These are phyloP conservation scores for Diachrysia chrysitis DNA, from an alignment of 2,888 invertebrate genomes.

Conservation along the genomic window DNA sequence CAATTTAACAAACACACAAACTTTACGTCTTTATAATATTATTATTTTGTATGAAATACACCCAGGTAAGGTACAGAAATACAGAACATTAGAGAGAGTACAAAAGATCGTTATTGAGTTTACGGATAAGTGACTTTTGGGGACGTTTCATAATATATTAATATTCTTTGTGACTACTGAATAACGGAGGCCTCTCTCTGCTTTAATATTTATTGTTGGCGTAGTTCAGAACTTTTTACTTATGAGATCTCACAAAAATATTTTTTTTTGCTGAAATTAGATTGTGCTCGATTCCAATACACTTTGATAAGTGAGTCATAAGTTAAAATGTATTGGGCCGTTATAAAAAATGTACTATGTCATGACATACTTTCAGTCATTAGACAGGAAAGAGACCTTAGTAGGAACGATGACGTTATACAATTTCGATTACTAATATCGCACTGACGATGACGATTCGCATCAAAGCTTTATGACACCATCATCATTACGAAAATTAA, in stretches of 20 bases:
- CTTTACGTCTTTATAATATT: too few species aligned
- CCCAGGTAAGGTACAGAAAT: constrained; percentile 34
- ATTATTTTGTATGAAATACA: constrained; percentile 6
- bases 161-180: constrained; percentile 28
- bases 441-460: constrained; percentile 69
- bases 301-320: constrained; percentile 28
- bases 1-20: too few species aligned
- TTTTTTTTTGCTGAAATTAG: constrained; percentile 5
- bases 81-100: constrained; percentile 31
- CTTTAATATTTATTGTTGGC: constrained; percentile 43
- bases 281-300: constrained; percentile 12
- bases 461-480: constrained; percentile 52
- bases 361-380: constrained; percentile 58
- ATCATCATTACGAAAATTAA: constrained; percentile 47
- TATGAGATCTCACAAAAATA: constrained; percentile 15
- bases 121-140: constrained; percentile 28
- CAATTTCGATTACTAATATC: constrained; percentile 63
- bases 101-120: constrained; percentile 41
- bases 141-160: constrained; percentile 33
- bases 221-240: constrained; percentile 25
- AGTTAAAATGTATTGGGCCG: constrained; percentile 49
- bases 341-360: constrained; percentile 54
- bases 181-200: constrained; percentile 31
- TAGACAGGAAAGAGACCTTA: constrained; percentile 68
- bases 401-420: constrained; percentile 60